Evolutionary conservation across 1,140 invertebrate species (phyloP), one percentile per base, ranked within the genome.

Genomic region (Sycophila sp.): DNA sequence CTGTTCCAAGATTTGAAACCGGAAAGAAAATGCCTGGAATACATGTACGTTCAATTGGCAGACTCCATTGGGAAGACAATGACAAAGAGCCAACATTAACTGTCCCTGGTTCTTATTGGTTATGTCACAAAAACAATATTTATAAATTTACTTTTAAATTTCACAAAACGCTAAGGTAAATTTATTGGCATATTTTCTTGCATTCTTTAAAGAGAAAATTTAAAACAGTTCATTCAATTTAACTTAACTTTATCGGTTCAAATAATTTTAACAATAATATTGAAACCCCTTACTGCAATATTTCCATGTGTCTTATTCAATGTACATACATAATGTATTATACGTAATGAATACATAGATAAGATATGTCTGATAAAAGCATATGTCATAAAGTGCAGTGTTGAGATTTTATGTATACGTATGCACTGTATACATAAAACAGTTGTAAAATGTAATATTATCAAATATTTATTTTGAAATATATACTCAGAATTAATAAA

Each of bases 21-120:
- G 6, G 83, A 85, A 70, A 77, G 80, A 80, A 80, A 81, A 86
- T 86, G 84, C 83, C 84, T 86, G 83, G 84, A 83, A 82, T 86
- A 85, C 76, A 84, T 86, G 76, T 86, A 85, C 83, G 77, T 58
- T 71, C 81, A 65, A 32, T 78, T 85, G 80, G 79, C 76, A 75
- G 78, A 70, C 49, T 78, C 78, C 62, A 83, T 85, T 81, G 80
- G 79, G 40, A 80, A 74, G 73, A 84, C 55, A 72, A 76, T 53
- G 72, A 76, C 53, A 79, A 81, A 59, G 81, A 80, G 40, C 74
- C 78, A 42, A n/a, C 74, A 64, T 73, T 86, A 79, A 83, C 75
- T 22, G 74, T 86, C 6, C 85, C 85, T 66, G 84, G 85, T 1
- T 83, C 85, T 71, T 85, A 86, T 40, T 86, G 85, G 85, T 59